Base-by-base conservation (phyloP, 2,113 vertebrate species). In the Carettochelys insculpta region DNA sequence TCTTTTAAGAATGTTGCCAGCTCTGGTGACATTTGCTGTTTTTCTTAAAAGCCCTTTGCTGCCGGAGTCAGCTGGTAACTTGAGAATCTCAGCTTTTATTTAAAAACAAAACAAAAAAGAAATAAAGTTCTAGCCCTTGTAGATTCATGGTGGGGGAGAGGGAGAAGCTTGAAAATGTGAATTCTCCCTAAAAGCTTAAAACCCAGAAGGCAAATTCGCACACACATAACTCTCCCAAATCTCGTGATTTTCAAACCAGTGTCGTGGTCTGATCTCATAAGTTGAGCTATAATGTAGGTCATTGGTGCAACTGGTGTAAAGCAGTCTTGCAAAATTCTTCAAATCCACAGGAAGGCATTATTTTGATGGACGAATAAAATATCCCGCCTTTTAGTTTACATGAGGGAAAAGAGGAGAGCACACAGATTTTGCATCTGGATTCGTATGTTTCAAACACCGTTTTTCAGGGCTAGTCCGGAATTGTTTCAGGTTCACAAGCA, bases 251-350 rank as follows among this genome's bases (percentile, higher is more conserved):
- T 83, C 73, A 61, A 76, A 53, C 41, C 77, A 83, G 56, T 47
- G 34, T 4, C 25, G 45, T 56, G 20, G 7, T 13, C 45, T 88
- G 93, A 77, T 85, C 95, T 93, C 24, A 84, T 71, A 38, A 81
- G 52, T 65, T 34, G 91, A 86, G 31, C 83, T 31, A 51, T 54
- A 22, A 12, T 75, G 71, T 71, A 65, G 75, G 73, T 85, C 85
- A 81, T 88, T 80, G 84, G 45, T 76, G 4, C 14, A 19, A 85
- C 6, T 61, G 65, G 11, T 45, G 52, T 1, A 0, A 25, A 22
- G 56, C 80, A 61, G 31, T 80, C 31, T 78, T 45, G 65, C n/a
- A 71, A 41, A 38, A 71, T 9, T 38, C 19, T 41, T 38, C 20
- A 38, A 41, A 20, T 41, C n/a, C 38, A 71, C n/a, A 20, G 16